Evolutionary conservation across 30 jellyfish, hydroid and myxozoan genomes (phyloP), one percentile per base, ranked within the genome.

Genomic region (Cassiopea xamachana): DNA sequence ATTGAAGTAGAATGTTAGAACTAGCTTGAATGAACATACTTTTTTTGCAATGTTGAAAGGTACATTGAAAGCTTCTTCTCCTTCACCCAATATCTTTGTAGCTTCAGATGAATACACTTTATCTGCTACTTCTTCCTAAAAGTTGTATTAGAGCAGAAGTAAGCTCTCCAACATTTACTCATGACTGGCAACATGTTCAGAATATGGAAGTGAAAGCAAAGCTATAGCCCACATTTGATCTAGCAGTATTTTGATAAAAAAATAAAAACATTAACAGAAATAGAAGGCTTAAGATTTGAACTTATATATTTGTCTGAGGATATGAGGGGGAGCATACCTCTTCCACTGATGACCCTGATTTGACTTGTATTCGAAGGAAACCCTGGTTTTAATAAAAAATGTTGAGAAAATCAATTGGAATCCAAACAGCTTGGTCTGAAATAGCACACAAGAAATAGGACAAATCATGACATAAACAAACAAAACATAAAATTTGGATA

Each of bases 21-120:
- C 0, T 27, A 27, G 39, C 39, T 27, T 27, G 39, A 27, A 27
- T 27, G 39, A 27, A 64, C 27, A 8, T 80, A 79, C 97, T 86
- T 90, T 86, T 70, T 77, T 75, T 12, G 55, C 77, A 18, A 94
- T 85, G 2, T 87, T 81, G 58, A 96, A 87, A 1, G 98, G 98
- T 6, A 93, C 97, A 78, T 96, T 96, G 79, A 96, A 96, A 8
- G 99, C 97, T 71, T 96, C 99, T 81, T 96, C 99, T 67, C 91
- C 96, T 5, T 92, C 99, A 51, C 94, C 94, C 82, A 96, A 92
- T 1, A 89, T 87, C 71, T 91, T 85, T 39, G 89, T 75, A 9
- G 93, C 93, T 86, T 92, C 98, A 13, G 98, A 75, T 46, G 94
- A 71, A 73, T 93, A 96, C 50, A 83, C 81, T 58, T 92, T 90